Conservation (phyloP, 2,113 vertebrate species). For the Lasiurus borealis region DNA sequence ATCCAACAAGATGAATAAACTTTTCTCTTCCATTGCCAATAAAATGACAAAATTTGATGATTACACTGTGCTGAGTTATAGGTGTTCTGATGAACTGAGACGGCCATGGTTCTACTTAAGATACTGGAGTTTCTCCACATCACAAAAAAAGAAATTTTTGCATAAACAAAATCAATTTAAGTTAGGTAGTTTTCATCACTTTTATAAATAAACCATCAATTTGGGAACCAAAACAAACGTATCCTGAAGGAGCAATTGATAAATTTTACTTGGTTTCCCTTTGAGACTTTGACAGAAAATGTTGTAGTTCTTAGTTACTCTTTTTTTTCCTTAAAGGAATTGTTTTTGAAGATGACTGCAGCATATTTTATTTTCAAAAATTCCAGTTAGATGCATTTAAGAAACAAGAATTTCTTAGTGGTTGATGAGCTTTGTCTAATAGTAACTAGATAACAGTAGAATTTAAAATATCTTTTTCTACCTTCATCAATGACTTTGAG, state of each 20-base stretch:
- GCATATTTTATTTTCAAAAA: conserved; percentile 57
- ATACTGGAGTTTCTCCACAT: conserved; percentile 56
- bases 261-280: conserved; percentile 40
- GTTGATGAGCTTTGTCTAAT: conserved; percentile 42
- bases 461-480: neutral
- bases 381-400: conserved; percentile 26
- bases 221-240: neutral
- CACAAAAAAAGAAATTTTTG: conserved; percentile 67
- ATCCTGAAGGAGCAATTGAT: conserved; percentile 39
- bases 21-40: conserved; percentile 79
- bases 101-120: conserved; percentile 52
- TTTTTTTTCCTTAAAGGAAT: conserved; percentile 38
- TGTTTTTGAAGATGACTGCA: conserved; percentile 45
- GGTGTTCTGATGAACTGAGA: conserved; percentile 76
- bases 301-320: neutral
- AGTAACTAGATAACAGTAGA: neutral
- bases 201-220: conserved; percentile 67
- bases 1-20: conserved; percentile 82
- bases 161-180: conserved; percentile 76
- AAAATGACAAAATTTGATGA: conserved; percentile 76
- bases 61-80: conserved; percentile 77
- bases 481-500: neutral
- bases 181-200: conserved; percentile 66
- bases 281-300: conserved; percentile 38
- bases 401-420: conserved; percentile 20